Percentiles rank a stretch among this genome's conserved stretches.
phyloP scores from a whole-genome alignment of 92 coral and sea anemone species.

The Palythoa caribaeorum region DNA sequence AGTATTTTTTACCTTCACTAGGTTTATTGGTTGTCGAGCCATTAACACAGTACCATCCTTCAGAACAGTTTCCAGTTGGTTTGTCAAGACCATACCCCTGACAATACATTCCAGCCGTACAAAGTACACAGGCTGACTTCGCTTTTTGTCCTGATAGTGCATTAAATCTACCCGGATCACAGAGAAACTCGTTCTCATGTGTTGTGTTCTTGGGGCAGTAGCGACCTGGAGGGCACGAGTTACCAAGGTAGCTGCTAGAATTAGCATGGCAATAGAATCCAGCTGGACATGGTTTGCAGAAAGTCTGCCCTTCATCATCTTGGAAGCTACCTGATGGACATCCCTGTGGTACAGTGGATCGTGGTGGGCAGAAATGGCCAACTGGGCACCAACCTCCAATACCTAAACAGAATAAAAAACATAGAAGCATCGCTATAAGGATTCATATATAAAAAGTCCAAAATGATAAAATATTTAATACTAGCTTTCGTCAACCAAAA shows the following conservation, averaged over 20 bases:
- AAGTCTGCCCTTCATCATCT: conserved; percentile 77
- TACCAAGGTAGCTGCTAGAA: conserved; percentile 72
- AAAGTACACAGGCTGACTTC: conserved; percentile 73
- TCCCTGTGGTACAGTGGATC: conserved; percentile 76
- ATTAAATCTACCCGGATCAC: conserved; percentile 88
- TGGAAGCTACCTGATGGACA: conserved; percentile 96
- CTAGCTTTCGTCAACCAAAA: no score
- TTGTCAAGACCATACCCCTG: conserved; percentile 76
- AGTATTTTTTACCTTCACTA: conserved; percentile 72
- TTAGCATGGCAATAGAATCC: conserved; percentile 84
- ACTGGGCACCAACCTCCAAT: conserved; percentile 89
- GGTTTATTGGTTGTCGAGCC: conserved; percentile 88
- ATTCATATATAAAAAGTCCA: no score
- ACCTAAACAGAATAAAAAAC: conserved; percentile 44
- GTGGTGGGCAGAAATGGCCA: conserved; percentile 85
- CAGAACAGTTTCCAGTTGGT: conserved; percentile 90
- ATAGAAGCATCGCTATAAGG: no score
- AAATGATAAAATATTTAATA: no score
- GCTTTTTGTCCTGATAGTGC: conserved; percentile 73
- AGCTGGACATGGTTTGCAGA: conserved; percentile 84
- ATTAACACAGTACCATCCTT: conserved; percentile 96
- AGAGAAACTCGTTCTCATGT: conserved; percentile 65
- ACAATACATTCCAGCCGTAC: conserved; percentile 96
- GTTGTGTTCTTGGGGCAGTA: conserved; percentile 92
- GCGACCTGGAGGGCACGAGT: conserved; percentile 86